A percentile compares a stretch with the other conserved stretches of the same genome.
These are phyloP conservation scores for Frankliniella fusca DNA, from an alignment of 2,888 invertebrate genomes.

Conservation along the genomic window DNA sequence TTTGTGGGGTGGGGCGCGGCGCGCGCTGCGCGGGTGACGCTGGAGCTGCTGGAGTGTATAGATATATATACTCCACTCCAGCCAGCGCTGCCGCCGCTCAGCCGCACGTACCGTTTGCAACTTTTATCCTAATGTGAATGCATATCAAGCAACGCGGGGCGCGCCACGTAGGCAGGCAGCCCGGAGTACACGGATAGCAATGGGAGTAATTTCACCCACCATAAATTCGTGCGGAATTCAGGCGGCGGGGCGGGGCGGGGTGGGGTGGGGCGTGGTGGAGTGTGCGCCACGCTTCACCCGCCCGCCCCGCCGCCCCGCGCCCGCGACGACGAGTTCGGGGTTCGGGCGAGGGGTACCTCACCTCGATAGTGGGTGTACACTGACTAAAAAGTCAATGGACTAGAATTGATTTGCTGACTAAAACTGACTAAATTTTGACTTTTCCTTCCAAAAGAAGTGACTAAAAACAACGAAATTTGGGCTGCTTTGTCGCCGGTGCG, in stretches of 20 bases:
- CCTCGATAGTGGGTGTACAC: too few species aligned
- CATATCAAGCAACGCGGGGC: neutral
- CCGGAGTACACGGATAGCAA: slow-evolving; percentile 1
- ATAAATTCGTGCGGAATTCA: slow-evolving; percentile 19
- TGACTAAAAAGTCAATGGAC: too few species aligned
- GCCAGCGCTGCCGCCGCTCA: neutral
- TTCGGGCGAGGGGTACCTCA: too few species aligned
- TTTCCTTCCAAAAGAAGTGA: too few species aligned
- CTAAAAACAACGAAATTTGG: too few species aligned
- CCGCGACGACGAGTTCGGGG: neutral
- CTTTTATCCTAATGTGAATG: slow-evolving; percentile 23
- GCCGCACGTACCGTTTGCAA: neutral
- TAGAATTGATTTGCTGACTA: too few species aligned
- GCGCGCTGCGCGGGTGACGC: too few species aligned
- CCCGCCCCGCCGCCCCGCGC: neutral
- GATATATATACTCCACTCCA: too few species aligned
- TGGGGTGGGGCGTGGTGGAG: neutral
- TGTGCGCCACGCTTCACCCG: neutral
- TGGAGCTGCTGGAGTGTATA: too few species aligned
- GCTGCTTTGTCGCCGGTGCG: too few species aligned
- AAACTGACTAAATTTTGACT: too few species aligned
- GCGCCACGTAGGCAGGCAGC: slow-evolving; percentile 1
- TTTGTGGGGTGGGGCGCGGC: too few species aligned
- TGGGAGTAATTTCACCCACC: slow-evolving; percentile 9
- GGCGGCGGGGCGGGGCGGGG: neutral